Conservation (phyloP, 2,113 vertebrate species). For the Hippopotamus amphibius region DNA sequence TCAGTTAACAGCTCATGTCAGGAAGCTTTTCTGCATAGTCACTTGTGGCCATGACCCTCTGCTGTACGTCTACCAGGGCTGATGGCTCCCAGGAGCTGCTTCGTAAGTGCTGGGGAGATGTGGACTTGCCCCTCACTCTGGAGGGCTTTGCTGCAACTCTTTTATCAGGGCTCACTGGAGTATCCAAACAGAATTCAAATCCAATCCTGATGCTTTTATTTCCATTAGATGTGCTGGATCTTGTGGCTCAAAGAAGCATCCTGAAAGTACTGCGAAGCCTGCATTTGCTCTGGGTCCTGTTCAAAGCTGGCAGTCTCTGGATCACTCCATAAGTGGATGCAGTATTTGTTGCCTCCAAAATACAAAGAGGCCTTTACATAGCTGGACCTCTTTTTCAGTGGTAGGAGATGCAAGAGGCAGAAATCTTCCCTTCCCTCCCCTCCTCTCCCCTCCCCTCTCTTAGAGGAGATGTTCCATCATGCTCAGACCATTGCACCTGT, state of each 20-base stretch:
- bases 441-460: too few species aligned
- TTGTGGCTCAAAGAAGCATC: neutral
- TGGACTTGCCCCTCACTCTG: neutral
- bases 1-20: neutral
- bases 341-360: neutral
- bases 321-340: neutral
- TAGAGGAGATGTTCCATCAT: too few species aligned
- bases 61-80: neutral
- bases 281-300: neutral
- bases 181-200: neutral
- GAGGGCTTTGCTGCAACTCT: neutral
- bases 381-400: fast-evolving
- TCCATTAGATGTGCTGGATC: neutral
- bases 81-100: neutral
- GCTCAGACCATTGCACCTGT: neutral
- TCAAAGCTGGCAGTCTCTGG: neutral
- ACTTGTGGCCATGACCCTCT: neutral
- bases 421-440: neutral
- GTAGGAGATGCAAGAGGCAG: neutral
- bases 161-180: neutral
- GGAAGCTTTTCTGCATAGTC: neutral
- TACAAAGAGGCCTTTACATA: neutral
- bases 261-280: neutral
- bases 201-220: neutral
- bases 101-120: neutral